A percentile compares a stretch with the other conserved stretches of the same genome.
Conservation (phyloP, 1,140 invertebrate genomes). For the Araneus ventricosus region DNA sequence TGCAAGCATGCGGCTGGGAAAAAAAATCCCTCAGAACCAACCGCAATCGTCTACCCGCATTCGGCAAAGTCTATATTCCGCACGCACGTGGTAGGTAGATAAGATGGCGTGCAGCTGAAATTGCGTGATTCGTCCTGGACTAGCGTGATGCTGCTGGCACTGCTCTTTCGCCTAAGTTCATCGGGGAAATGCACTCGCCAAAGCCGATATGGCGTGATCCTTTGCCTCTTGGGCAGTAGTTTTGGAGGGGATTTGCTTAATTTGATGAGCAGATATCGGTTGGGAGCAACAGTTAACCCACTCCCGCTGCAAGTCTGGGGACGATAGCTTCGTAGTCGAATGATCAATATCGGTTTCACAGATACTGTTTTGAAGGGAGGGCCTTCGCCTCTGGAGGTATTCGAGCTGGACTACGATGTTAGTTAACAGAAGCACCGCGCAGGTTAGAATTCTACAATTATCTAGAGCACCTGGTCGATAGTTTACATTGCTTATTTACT, state of each 20-base stretch:
- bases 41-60: conserved; percentile 17
- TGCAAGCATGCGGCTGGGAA: conserved; percentile 31
- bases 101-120: conserved; percentile 43
- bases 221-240: conserved; percentile 24
- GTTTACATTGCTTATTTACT: background rate
- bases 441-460: background rate
- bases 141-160: background rate
- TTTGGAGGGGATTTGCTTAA: conserved; percentile 63
- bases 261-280: conserved; percentile 65
- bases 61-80: background rate
- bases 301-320: background rate
- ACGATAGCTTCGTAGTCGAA: background rate
- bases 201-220: conserved; percentile 61
- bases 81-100: conserved; percentile 11
- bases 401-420: background rate
- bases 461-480: background rate
- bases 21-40: background rate
- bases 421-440: background rate
- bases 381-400: background rate
- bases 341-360: conserved; percentile 62
- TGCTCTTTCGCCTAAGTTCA: conserved; percentile 36
- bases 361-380: background rate
- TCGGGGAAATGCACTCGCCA: conserved; percentile 33
- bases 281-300: conserved; percentile 61
- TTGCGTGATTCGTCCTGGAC: conserved; percentile 23